Percentiles rank a stretch among this genome's conserved stretches.
These are phyloP conservation scores for Felis chaus DNA, from an alignment of 2,113 vertebrate genomes.

Conservation along the genomic window DNA sequence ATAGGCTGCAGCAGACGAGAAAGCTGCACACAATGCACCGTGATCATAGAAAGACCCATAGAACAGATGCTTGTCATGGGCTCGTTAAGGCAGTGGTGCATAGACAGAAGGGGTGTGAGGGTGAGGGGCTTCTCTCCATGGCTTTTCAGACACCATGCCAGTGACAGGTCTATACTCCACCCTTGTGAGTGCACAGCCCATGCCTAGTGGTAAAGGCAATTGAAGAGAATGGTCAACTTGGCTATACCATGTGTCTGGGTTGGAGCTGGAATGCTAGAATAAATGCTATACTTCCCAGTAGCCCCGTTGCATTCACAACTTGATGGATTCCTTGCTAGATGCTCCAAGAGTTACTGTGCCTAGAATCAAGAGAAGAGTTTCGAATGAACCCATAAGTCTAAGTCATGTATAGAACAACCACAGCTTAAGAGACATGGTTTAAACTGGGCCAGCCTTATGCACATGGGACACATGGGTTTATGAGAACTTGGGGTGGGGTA, in stretches of 20 bases:
- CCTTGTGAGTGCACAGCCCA: not conserved
- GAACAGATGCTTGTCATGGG: too few species aligned
- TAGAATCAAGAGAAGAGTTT: not conserved
- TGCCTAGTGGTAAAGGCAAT: accelerated
- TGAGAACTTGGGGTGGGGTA: not conserved
- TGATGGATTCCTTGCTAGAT: not conserved
- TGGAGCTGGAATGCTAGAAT: not conserved
- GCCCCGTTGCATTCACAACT: not conserved
- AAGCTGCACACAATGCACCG: accelerated
- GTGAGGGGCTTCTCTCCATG: not conserved
- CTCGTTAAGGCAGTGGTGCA: not conserved
- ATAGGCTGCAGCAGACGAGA: accelerated
- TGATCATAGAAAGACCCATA: accelerated
- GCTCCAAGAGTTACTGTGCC: not conserved
- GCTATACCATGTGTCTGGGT: accelerated
- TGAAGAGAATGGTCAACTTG: accelerated
- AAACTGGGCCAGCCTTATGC: not conserved
- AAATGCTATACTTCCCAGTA: not conserved
- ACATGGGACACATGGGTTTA: accelerated
- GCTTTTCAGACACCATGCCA: accelerated
- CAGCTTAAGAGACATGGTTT: not conserved
- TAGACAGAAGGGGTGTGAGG: accelerated
- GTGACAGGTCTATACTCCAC: accelerated
- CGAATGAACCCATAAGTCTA: not conserved
- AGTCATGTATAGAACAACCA: not conserved